Base-by-base conservation (phyloP, 2,888 invertebrate species). In the Eristalis pertinax region DNA sequence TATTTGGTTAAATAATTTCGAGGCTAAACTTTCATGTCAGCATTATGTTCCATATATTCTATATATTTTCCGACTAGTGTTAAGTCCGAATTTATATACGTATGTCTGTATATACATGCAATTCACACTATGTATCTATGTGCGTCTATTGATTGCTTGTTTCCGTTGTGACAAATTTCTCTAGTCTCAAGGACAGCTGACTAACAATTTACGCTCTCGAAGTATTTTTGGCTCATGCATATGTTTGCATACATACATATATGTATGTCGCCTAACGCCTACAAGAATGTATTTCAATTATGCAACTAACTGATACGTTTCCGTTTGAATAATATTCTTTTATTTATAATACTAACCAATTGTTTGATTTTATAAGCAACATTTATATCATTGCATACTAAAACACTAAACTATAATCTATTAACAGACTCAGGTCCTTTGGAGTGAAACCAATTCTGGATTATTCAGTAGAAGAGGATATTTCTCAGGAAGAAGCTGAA, bases 371-470 rank as follows among this genome's bases (percentile, higher is more conserved):
- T 50, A 19, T 50, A n/a, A 50, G 7, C 29, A n/a, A 65, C 35
- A 35, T 58, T 24, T 38, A 26, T n/a, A 38, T 38, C 32, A 35
- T 58, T 7, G 67, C 19, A 58, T 56, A 35, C 70, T 70, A 26
- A 75, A 43, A 56, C 41, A 50, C 24, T 69, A 26, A 68, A 69
- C 38, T 78, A 29, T 22, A 13, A 22, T 75, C 50, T n/a, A 35
- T 70, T 84, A 79, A 29, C 92, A 95, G 97, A 92, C 94, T 99
- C 91, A 95, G 97, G 80, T 96, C 97, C 81, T 99, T 98, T 93
- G 99, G 99, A 67, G 99, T 99, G 19, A 99, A 99, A 93, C 98
- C 99, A 68, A 99, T 99, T 92, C 95, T 99, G 89, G 99, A 99
- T 93, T 99, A 99, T 94, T 99, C 99, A 84, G 99, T 99, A 0